Evolutionary conservation across 1,140 invertebrate genomes (phyloP), one percentile per base, ranked within the genome.

Genomic region (Megalopta genalis): DNA sequence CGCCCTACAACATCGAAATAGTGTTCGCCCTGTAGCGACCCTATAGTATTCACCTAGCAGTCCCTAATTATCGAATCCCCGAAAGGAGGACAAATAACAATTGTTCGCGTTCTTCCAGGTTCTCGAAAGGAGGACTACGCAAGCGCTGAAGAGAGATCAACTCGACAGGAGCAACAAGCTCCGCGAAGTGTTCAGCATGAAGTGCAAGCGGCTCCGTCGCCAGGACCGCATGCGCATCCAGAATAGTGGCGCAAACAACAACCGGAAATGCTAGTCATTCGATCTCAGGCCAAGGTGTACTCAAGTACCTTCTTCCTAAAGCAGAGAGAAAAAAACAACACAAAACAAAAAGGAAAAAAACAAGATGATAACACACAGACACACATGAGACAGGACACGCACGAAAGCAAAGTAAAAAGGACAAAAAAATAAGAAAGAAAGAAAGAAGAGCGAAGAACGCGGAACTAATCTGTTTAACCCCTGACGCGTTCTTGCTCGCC

Each of bases 231-330:
- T 96, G 86, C 94, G 94, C 80, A 94, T 95, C 86, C 94, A 94
- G 85, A 94, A 95, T 88, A 95, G 95, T 82, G 94, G 94, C 83
- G 95, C 94, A 78, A 96, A 96, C 90, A 96, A 96, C 93, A 96
- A 96, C 90, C 95, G 95, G 91, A 96, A 96, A 94, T 96, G 95
- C 93, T 96, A 92, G 92, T 91, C 90, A 89, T 86, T 71, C 78
- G 88, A 90, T 91, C 90, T 89, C 88, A 88, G 86, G 84, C 87
- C 86, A 91, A 88, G 84, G 86, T 89, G 89, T 88, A 90, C 87
- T 84, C 72, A 87, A 87, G 84, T 80, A 81, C 66, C 59, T 76
- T 82, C 71, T 86, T 82, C 83, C 71, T 82, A 82, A 82, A 52
- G 57, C 25, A 76, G 59, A 80, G 37, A 37, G 16, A 65, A 49